Percentiles rank a stretch among this genome's conserved stretches.
phyloP scores from a whole-genome alignment of 2,113 vertebrate genomes.

The Calidris pygmaea region DNA sequence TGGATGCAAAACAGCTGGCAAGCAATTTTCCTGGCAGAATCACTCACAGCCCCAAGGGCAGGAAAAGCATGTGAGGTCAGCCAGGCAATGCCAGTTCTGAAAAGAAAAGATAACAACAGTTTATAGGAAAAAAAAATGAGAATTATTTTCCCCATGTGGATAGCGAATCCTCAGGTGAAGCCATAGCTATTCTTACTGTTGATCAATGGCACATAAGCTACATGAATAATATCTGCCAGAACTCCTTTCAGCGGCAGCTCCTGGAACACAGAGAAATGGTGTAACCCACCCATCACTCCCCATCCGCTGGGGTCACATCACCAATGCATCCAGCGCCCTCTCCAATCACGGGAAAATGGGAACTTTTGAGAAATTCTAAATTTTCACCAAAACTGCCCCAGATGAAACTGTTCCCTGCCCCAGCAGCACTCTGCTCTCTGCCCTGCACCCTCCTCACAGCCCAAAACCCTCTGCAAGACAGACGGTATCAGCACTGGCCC shows the following conservation, averaged over 20 bases:
- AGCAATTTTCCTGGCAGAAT: neutral
- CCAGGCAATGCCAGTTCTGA: neutral
- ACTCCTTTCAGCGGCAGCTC: neutral
- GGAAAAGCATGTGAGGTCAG: neutral
- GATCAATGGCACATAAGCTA: slow-evolving; percentile 17
- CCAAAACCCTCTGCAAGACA: neutral
- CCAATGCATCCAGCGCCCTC: neutral
- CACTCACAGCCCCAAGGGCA: neutral
- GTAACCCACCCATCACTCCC: accelerated
- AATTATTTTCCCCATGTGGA: neutral
- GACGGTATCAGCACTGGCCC: neutral
- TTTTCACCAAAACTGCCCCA: neutral
- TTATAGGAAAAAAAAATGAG: neutral
- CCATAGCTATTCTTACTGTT: neutral
- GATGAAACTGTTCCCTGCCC: neutral
- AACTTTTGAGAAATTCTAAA: neutral
- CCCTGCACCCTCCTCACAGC: neutral
- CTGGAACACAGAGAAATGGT: neutral
- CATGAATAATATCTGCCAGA: neutral
- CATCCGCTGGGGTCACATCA: accelerated
- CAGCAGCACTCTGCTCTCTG: neutral
- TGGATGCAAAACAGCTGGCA: accelerated
- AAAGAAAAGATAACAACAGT: neutral
- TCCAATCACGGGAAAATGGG: neutral
- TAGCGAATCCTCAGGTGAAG: neutral